These are phyloP conservation scores for Montipora capitata DNA, from an alignment of 92 coral and sea anemone genomes.

Conservation along the genomic window DNA sequence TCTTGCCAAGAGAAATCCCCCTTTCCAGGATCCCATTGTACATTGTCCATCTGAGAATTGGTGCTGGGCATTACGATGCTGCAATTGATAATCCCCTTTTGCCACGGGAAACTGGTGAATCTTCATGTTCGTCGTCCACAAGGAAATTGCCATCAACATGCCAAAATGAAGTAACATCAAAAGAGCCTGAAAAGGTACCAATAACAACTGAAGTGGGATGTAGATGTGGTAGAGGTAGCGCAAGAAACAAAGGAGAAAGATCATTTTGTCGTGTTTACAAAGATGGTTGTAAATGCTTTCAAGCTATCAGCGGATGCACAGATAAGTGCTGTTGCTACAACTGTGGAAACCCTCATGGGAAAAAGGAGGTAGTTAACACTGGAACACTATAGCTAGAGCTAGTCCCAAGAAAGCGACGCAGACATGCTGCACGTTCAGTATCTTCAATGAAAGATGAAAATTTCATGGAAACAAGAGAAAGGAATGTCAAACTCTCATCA, in stretches of 20 bases:
- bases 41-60: slow-evolving; percentile 25
- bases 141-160: neutral
- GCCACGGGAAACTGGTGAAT: neutral
- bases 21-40: slow-evolving; percentile 20
- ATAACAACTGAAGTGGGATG: slow-evolving; percentile 33
- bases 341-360: slow-evolving; percentile 47
- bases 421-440: slow-evolving; percentile 18
- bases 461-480: slow-evolving; percentile 34
- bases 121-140: neutral
- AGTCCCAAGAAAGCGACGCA: slow-evolving; percentile 44
- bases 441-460: slow-evolving; percentile 12
- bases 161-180: neutral
- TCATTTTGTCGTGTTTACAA: slow-evolving; percentile 29
- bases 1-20: slow-evolving; percentile 33
- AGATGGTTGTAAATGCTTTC: slow-evolving; percentile 36
- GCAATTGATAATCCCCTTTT: slow-evolving; percentile 11
- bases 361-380: neutral
- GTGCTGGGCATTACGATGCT: slow-evolving; percentile 52
- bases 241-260: slow-evolving; percentile 8
- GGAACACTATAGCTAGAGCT: slow-evolving; percentile 21
- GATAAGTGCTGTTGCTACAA: slow-evolving; percentile 27
- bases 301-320: slow-evolving; percentile 29
- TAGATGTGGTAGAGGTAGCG: slow-evolving; percentile 48
- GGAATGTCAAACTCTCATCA: slow-evolving; percentile 23
- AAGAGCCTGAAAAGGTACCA: slow-evolving; percentile 9